Conservation (phyloP, 92 coral and sea anemone genomes). For the Parazoanthus darwini region DNA sequence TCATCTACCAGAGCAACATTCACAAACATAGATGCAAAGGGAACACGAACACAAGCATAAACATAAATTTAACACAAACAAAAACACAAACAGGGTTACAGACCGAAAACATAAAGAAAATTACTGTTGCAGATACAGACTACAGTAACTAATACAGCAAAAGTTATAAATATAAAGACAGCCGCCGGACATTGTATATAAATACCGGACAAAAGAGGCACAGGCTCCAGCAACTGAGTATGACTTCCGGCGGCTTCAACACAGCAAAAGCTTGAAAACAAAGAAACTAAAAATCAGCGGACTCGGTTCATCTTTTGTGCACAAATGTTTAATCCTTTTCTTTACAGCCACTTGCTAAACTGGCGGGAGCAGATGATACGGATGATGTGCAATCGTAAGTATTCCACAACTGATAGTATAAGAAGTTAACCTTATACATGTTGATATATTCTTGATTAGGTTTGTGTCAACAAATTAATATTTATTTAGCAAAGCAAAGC, state of each 20-base stretch:
- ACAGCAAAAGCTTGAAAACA: background rate
- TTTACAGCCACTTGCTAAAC: conserved; percentile 16
- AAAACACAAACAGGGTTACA: background rate
- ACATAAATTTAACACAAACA: too few relatives aligned
- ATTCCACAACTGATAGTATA: background rate
- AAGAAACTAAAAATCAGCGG: background rate
- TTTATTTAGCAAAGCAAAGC: too few relatives aligned
- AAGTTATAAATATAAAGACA: too few relatives aligned
- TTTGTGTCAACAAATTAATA: background rate
- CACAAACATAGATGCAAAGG: background rate
- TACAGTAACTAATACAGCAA: background rate
- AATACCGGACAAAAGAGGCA: background rate
- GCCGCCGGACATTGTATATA: too few relatives aligned
- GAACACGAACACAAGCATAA: too few relatives aligned
- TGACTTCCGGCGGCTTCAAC: background rate
- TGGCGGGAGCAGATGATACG: conserved; percentile 17
- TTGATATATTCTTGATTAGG: background rate
- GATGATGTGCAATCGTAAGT: conserved; percentile 18
- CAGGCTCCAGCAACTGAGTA: background rate
- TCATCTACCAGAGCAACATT: background rate
- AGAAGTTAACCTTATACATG: background rate
- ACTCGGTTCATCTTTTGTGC: background rate
- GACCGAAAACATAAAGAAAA: too few relatives aligned
- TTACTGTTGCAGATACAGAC: background rate
- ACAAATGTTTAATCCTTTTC: background rate